Conservation (phyloP, 1,140 invertebrate genomes). For the Harpegnathos saltator region DNA sequence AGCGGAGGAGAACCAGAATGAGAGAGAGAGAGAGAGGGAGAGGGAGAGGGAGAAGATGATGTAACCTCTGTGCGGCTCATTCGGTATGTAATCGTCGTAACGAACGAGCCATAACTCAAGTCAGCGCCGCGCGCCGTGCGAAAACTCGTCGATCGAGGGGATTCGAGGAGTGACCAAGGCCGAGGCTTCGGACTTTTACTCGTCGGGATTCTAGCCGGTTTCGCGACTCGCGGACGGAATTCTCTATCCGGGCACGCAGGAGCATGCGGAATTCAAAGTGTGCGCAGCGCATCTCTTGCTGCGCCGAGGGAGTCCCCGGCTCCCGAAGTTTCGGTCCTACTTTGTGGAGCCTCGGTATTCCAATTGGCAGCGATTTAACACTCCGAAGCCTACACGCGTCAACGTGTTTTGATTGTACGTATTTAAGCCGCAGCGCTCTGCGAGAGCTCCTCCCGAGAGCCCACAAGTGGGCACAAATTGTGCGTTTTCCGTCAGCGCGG, state of each 20-base stretch:
- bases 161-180: conserved; percentile 32
- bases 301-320: no score
- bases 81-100: conserved; percentile 39
- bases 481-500: no score
- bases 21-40: neutral
- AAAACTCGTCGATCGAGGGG: neutral
- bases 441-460: no score
- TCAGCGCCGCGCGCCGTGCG: neutral
- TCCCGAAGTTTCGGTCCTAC: no score
- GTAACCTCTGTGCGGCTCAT: conserved; percentile 37
- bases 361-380: no score
- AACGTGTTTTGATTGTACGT: no score
- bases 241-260: neutral
- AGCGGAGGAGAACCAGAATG: no score
- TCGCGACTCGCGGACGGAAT: neutral
- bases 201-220: neutral
- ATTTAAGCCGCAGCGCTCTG: no score
- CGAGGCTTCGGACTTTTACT: neutral
- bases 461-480: no score
- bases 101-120: conserved; percentile 4
- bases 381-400: no score
- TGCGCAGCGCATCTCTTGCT: no score
- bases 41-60: conserved; percentile 20
- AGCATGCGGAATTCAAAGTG: neutral
- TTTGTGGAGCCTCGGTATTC: no score